Conservation (phyloP, 2,113 vertebrate species). For the Condylura cristata region DNA sequence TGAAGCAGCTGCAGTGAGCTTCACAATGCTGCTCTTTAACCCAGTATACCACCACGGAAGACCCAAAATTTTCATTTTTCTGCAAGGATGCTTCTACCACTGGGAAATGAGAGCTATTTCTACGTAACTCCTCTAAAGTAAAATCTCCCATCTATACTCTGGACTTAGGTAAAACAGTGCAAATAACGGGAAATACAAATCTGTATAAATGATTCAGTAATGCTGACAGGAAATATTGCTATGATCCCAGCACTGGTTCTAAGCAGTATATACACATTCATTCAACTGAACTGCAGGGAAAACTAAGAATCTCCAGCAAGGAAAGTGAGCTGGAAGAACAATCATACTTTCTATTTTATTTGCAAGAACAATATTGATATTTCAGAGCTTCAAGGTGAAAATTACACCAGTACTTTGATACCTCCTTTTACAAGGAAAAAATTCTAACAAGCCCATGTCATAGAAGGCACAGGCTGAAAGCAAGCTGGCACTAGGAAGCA, state of each 20-base stretch:
- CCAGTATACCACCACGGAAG: no score
- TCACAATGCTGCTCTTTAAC: no score
- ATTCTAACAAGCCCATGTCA: neutral
- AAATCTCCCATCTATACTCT: neutral
- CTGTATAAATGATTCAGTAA: conserved; percentile 3
- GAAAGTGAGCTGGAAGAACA: neutral
- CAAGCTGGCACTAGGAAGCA: neutral
- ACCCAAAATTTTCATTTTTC: no score
- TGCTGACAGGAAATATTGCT: neutral
- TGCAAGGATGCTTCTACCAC: neutral
- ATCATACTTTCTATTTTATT: neutral
- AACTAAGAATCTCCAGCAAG: neutral
- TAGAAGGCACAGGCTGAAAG: neutral
- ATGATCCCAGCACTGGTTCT: neutral
- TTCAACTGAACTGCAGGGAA: neutral
- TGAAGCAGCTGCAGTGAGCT: no score
- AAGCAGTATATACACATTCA: neutral
- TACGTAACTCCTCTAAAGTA: neutral
- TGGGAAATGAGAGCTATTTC: neutral
- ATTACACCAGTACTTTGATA: neutral
- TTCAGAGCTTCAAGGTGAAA: conserved; percentile 20
- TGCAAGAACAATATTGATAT: neutral
- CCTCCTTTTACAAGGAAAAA: neutral
- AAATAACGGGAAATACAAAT: neutral
- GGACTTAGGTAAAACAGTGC: conserved; percentile 3